Base-by-base conservation (phyloP, 1,140 invertebrate species). In the Akabosia matsudoensis region DNA sequence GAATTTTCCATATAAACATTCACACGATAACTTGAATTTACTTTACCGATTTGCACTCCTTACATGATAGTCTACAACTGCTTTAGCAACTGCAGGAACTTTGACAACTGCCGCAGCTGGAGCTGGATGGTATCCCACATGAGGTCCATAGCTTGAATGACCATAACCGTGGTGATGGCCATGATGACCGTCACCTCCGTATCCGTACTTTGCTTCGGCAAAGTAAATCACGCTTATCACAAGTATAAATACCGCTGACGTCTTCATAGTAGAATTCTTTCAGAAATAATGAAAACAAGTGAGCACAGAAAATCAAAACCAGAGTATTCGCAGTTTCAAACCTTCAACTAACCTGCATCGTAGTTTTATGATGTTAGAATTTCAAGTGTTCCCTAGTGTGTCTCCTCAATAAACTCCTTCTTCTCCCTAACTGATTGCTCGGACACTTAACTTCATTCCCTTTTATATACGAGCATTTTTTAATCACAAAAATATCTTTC, bases 51-150 rank as follows among this genome's bases (percentile, higher is more conserved):
- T 70, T 26, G n/a, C 18, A 10, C 7, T 54, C n/a, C 76, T 51
- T 77, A 77, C 76, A 37, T 77, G 54, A 72, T 78, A 78, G 33
- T 78, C 76, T 4, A 78, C 76, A 28, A 74, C 67, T 51, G 61
- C 52, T 51, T 77, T 77, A 22, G 71, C 76, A 30, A 77, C 76
- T 52, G 76, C 76, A 26, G 76, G 76, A 54, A 78, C 76, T 77
- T 77, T 77, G 13, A 71, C 76, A 3, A 78, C 34, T 16, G 56
- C 73, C n/a, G 56, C 73, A 33, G 72, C 70, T 33, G 61, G 37
- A 31, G 70, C 70, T 13, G 28, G 30, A 33, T 67, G 54, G 30
- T 75, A 54, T 1, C 61, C 61, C 4, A 67, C 61, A 22, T 67
- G 61, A n/a, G 24, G 10, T 28, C 61, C 61, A 24, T 61, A 61